phyloP scores from a whole-genome alignment of 2,888 invertebrate species.

The Melangyna quadrimaculata region DNA sequence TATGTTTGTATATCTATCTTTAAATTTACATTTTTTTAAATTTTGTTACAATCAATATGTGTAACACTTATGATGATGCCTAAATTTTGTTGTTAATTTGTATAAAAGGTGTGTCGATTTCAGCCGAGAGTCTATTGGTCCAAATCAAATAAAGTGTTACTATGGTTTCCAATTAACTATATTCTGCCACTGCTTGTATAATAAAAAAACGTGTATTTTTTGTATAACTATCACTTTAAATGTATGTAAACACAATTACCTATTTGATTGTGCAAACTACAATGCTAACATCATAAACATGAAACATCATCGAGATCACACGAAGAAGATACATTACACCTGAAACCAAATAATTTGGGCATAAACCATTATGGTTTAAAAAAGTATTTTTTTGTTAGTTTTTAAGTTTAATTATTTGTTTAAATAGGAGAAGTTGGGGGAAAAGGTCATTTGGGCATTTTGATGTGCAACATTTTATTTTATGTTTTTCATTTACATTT shows the following conservation, averaged over 20 bases:
- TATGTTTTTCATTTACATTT: too few species aligned
- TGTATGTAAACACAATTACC: conserved; percentile 6
- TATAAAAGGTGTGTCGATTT: background rate
- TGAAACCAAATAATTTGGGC: background rate
- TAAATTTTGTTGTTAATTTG: background rate
- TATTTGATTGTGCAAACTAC: conserved; percentile 1
- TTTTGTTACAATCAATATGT: background rate
- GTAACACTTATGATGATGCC: background rate
- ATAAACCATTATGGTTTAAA: background rate
- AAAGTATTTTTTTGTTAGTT: background rate
- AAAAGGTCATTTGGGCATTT: background rate
- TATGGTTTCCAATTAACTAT: background rate
- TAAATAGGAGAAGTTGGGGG: background rate
- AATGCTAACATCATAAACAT: background rate
- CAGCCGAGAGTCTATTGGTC: background rate
- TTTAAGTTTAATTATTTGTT: background rate
- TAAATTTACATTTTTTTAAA: background rate
- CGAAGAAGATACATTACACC: conserved; percentile 8
- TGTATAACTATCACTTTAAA: background rate
- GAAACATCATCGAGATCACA: background rate
- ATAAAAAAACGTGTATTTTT: background rate
- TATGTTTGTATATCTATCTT: background rate
- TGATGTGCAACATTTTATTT: background rate
- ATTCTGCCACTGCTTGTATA: background rate
- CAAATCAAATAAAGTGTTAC: background rate